A percentile compares a stretch with the other conserved stretches of the same genome.
Evolutionary conservation across 2,888 invertebrate genomes (phyloP).

Genomic region (Lycophotia porphyrea): DNA sequence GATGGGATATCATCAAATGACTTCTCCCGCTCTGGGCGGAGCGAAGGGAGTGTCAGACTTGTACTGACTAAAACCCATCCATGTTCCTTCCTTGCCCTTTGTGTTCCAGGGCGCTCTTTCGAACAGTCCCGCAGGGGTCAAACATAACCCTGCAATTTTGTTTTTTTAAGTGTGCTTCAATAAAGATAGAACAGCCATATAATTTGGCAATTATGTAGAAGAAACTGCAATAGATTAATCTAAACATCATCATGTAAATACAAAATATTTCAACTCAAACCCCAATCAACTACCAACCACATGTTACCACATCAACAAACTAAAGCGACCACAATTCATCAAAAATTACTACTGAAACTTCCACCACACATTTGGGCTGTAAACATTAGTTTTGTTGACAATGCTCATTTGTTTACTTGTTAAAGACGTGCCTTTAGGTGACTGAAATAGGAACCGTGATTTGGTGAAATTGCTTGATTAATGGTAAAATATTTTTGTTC

Average conservation of each 20-base stretch:
- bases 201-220: no score
- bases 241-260: neutral
- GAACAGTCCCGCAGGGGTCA: no score
- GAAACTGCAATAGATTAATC: neutral
- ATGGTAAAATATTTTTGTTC: slow-evolving; percentile 34
- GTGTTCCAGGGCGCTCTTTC: no score
- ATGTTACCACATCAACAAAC: slow-evolving; percentile 46
- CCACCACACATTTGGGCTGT: slow-evolving; percentile 70
- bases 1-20: no score
- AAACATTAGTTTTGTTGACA: slow-evolving; percentile 80
- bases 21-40: no score
- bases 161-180: no score
- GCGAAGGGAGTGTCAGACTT: no score
- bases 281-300: slow-evolving; percentile 26
- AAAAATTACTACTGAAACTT: slow-evolving; percentile 62
- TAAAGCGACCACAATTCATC: slow-evolving; percentile 53
- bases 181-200: no score
- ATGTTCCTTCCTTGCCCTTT: no score
- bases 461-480: slow-evolving; percentile 55
- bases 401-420: slow-evolving; percentile 76
- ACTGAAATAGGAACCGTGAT: slow-evolving; percentile 59
- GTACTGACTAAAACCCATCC: no score
- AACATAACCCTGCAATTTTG: no score
- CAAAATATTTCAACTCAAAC: slow-evolving; percentile 23
- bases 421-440: slow-evolving; percentile 54